These are phyloP conservation scores for Dysmachus trigonus DNA, from an alignment of 2,888 invertebrate genomes.

Conservation along the genomic window DNA sequence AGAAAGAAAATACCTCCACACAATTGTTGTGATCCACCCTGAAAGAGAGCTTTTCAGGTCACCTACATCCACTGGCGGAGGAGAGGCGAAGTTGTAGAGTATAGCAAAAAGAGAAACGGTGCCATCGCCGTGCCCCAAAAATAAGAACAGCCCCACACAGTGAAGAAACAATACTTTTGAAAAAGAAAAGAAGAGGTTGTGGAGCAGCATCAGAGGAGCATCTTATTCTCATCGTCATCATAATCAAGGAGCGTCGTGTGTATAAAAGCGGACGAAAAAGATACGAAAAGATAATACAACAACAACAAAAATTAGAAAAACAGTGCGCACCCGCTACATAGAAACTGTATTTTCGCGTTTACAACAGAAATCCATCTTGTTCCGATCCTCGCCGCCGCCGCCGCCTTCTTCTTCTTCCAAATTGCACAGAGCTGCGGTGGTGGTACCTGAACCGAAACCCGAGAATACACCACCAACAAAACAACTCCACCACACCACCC, in stretches of 20 bases:
- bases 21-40: constrained; percentile 26
- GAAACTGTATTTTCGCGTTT: not conserved
- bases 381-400: constrained; percentile 6
- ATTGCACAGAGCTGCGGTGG: not conserved
- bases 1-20: not conserved
- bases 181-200: not conserved
- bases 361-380: constrained; percentile 23
- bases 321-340: constrained; percentile 13
- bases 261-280: not conserved
- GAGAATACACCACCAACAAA: not conserved
- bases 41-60: constrained; percentile 42
- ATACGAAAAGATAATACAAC: not conserved
- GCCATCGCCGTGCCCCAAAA: not conserved
- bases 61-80: constrained; percentile 12
- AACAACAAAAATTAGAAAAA: constrained; percentile 22
- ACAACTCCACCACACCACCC: not conserved
- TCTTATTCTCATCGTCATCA: not conserved
- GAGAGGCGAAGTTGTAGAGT: not conserved
- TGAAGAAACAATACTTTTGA: not conserved
- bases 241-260: not conserved
- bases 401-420: too few species aligned
- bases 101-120: not conserved
- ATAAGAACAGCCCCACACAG: not conserved
- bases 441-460: not conserved
- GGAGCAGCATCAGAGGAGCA: not conserved